Conservation (phyloP, 1,140 invertebrate species). For the Limonius californicus region DNA sequence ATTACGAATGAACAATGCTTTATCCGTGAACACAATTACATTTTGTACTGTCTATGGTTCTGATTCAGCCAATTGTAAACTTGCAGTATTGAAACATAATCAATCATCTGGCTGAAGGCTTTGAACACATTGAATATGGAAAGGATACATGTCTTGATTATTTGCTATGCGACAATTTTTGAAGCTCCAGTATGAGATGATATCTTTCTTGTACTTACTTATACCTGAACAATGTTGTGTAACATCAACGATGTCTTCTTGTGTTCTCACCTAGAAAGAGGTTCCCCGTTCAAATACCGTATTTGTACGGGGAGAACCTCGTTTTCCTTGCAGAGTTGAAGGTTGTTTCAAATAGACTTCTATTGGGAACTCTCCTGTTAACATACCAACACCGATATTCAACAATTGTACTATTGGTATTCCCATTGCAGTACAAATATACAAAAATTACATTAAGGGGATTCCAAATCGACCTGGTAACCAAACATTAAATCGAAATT, state of each 20-base stretch:
- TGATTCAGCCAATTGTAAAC: neutral
- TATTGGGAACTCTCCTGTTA: neutral
- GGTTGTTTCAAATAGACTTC: neutral
- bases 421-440: neutral
- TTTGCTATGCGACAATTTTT: neutral
- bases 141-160: neutral
- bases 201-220: neutral
- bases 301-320: neutral
- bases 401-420: neutral
- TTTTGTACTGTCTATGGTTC: no score
- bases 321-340: neutral
- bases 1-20: neutral
- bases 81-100: neutral
- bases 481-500: no score
- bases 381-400: neutral
- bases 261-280: neutral
- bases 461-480: no score
- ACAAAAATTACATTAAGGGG: no score
- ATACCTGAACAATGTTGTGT: neutral
- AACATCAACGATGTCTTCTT: neutral
- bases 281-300: neutral
- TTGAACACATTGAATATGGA: neutral
- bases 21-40: neutral
- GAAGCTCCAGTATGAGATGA: neutral
- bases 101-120: neutral